Evolutionary conservation across 2,113 vertebrate species (phyloP).

Genomic region (Laticauda colubrina): DNA sequence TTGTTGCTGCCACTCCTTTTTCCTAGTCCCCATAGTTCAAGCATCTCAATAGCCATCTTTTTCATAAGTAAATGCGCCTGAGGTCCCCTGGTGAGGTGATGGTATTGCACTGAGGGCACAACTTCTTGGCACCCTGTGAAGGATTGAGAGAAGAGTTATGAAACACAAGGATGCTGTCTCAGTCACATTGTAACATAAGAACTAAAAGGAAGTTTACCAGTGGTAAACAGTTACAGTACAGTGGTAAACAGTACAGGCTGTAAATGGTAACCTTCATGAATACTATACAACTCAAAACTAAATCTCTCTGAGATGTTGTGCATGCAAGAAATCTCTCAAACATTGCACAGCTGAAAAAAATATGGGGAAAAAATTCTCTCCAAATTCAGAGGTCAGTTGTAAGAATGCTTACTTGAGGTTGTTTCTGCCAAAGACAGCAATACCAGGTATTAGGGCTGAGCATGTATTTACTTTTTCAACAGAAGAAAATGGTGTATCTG

Average conservation of each 20-base stretch:
- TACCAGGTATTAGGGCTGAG: not conserved
- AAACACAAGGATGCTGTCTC: not conserved
- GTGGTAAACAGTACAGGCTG: not conserved
- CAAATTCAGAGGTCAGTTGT: not conserved
- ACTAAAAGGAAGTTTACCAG: not conserved
- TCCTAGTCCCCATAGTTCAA: conserved; percentile 45
- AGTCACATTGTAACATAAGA: not conserved
- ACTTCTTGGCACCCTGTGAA: conserved; percentile 95
- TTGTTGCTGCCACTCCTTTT: conserved; percentile 44
- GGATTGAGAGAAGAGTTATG: not conserved
- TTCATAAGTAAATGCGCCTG: conserved; percentile 98
- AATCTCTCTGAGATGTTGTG: not conserved
- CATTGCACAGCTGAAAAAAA: not conserved
- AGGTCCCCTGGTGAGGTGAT: conserved; percentile 98
- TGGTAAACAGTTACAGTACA: not conserved
- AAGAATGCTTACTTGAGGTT: not conserved
- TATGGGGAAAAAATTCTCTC: not conserved
- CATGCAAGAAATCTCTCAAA: not conserved
- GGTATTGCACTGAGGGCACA: conserved; percentile 99
- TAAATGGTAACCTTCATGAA: not conserved
- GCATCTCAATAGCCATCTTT: conserved; percentile 44
- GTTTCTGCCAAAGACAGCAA: not conserved
- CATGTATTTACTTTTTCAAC: not conserved
- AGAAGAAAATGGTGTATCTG: not conserved
- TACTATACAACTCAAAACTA: not conserved